Percentiles rank a stretch among this genome's conserved stretches.
phyloP scores from a whole-genome alignment of 64 coral and sea anemone genomes.

The Catalaphyllia jardinei region DNA sequence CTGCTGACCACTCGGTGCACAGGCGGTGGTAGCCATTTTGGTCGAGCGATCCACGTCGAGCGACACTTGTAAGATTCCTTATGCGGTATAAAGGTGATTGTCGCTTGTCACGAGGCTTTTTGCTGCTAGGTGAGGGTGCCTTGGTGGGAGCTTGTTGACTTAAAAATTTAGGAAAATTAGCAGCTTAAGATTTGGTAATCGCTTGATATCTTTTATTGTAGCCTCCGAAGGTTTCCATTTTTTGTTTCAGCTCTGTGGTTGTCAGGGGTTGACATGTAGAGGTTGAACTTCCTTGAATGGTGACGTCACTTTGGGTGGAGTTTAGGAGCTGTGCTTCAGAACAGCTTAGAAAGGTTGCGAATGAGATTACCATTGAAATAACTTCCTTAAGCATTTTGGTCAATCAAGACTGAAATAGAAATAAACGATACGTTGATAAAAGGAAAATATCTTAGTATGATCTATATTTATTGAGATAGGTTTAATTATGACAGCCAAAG shows the following conservation, averaged over 20 bases:
- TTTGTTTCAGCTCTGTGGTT: not conserved
- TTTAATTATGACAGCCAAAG: too few species aligned
- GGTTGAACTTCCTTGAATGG: not conserved
- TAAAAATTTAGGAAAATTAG: not conserved
- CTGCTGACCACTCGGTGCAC: constrained; percentile 22
- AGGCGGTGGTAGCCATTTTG: not conserved
- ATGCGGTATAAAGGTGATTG: not conserved
- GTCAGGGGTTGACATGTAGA: not conserved
- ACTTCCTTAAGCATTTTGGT: not conserved
- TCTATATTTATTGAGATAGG: too few species aligned
- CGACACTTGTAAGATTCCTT: not conserved
- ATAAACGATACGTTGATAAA: not conserved
- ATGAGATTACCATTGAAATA: not conserved
- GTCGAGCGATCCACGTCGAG: not conserved
- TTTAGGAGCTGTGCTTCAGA: not conserved
- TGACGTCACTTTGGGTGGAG: not conserved
- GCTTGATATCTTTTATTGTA: constrained; percentile 37
- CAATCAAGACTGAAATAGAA: not conserved
- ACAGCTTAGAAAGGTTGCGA: not conserved
- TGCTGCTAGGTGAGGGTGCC: not conserved
- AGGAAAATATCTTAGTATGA: too few species aligned
- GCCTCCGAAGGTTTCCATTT: constrained; percentile 23
- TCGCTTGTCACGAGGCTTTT: not conserved
- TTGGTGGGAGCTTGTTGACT: not conserved
- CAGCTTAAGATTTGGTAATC: constrained; percentile 10